Conservation (phyloP, 2,797 vertebrate genomes). For the Limosa lapponica region DNA sequence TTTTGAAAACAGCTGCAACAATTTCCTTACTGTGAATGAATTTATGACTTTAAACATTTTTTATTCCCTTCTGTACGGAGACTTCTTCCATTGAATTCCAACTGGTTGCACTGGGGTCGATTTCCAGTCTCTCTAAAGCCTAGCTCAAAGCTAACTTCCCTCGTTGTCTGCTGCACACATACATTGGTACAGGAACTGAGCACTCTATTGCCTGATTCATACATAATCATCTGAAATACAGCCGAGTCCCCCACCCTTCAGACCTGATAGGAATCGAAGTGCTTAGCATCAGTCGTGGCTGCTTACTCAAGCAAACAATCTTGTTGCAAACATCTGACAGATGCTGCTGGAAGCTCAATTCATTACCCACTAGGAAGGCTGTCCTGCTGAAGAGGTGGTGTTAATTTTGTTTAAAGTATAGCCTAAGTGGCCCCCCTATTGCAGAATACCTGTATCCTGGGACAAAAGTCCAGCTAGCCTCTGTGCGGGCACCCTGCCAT, state of each 20-base stretch:
- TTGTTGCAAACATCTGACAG: background rate
- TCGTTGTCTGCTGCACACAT: background rate
- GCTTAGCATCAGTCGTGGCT: background rate
- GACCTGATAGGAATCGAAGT: background rate
- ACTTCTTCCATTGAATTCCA: background rate
- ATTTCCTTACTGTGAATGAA: background rate
- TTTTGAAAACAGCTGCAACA: background rate
- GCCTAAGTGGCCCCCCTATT: background rate
- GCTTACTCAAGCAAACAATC: background rate
- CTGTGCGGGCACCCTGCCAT: background rate
- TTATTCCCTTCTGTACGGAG: background rate
- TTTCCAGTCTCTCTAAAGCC: background rate
- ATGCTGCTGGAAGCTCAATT: slow-evolving; percentile 14
- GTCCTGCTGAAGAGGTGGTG: background rate
- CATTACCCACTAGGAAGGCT: background rate
- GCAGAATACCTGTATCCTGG: background rate
- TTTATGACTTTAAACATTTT: background rate
- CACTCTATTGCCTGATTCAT: background rate
- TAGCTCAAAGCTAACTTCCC: background rate
- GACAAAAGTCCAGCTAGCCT: background rate
- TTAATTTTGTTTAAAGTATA: background rate
- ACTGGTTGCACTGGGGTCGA: background rate
- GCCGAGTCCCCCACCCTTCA: background rate
- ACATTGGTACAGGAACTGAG: background rate
- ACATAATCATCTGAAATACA: background rate